These are phyloP conservation scores for Acomys russatus DNA, from an alignment of 2,797 vertebrate species.

Conservation along the genomic window DNA sequence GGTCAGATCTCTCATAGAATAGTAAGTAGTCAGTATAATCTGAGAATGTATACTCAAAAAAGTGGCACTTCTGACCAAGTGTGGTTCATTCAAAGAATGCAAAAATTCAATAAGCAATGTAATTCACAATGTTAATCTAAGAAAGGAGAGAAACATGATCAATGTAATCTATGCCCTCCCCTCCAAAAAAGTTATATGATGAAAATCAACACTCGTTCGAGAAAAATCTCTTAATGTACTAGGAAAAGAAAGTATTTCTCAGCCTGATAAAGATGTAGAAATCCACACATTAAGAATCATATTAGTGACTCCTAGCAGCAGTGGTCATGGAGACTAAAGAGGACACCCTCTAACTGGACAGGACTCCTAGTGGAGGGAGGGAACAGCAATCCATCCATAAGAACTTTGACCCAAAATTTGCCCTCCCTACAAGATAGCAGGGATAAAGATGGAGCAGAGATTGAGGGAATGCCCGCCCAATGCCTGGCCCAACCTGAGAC, in stretches of 20 bases:
- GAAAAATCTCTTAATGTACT: conserved; percentile 8
- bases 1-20: neutral
- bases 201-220: neutral
- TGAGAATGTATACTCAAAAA: neutral
- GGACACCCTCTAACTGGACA: too few species aligned
- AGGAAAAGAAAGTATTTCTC: neutral
- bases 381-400: too few species aligned
- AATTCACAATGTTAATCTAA: neutral
- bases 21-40: neutral
- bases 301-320: neutral
- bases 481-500: too few species aligned
- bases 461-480: too few species aligned
- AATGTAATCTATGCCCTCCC: neutral
- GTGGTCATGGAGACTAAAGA: too few species aligned
- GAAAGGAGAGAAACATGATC: neutral
- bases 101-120: neutral
- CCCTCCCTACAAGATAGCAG: too few species aligned
- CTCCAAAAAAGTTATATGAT: conserved; percentile 10
- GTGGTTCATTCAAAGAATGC: neutral
- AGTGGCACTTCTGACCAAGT: neutral
- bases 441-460: too few species aligned
- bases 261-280: neutral
- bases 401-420: too few species aligned
- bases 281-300: neutral
- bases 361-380: too few species aligned